A percentile compares a stretch with the other conserved stretches of the same genome.
These are phyloP conservation scores for Chrysotoxum bicinctum DNA, from an alignment of 2,888 invertebrate species.

Conservation along the genomic window DNA sequence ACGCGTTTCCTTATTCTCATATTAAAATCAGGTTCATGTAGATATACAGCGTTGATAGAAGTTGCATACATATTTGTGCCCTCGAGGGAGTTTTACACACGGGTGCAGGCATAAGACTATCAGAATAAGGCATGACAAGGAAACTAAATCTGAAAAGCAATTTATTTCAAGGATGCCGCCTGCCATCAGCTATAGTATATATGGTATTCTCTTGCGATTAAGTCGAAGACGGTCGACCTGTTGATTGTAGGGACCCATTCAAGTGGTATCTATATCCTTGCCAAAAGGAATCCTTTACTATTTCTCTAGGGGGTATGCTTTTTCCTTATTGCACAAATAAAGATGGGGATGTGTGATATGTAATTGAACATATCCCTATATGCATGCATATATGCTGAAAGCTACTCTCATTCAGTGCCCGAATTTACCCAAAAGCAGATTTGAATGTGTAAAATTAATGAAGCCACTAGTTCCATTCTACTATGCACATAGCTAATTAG, in stretches of 20 bases:
- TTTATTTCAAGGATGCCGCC: conserved; percentile 67
- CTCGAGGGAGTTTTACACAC: background rate
- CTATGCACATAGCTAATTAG: conserved; percentile 7
- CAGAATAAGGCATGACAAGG: background rate
- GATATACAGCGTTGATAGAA: conserved; percentile 24
- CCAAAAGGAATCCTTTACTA: conserved; percentile 18
- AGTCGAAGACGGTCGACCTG: conserved; percentile 54
- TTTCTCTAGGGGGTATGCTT: background rate
- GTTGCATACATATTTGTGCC: conserved; percentile 32
- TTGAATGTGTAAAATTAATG: conserved; percentile 45
- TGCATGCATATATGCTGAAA: background rate
- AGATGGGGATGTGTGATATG: background rate
- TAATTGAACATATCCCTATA: background rate
- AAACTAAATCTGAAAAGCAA: conserved; percentile 50
- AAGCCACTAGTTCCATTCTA: conserved; percentile 35
- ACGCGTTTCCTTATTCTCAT: conserved; percentile 31
- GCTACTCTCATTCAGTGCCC: conserved; percentile 35
- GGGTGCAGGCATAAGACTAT: conserved; percentile 8
- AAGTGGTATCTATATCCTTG: conserved; percentile 6
- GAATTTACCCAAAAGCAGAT: conserved; percentile 11
- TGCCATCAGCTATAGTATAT: conserved; percentile 10
- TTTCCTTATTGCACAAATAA: background rate
- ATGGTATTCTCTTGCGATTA: conserved; percentile 22
- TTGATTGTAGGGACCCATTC: conserved; percentile 55
- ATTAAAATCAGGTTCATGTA: conserved; percentile 54